Evolutionary conservation across 2,888 invertebrate genomes (phyloP).

Genomic region (Harmothoe impar): DNA sequence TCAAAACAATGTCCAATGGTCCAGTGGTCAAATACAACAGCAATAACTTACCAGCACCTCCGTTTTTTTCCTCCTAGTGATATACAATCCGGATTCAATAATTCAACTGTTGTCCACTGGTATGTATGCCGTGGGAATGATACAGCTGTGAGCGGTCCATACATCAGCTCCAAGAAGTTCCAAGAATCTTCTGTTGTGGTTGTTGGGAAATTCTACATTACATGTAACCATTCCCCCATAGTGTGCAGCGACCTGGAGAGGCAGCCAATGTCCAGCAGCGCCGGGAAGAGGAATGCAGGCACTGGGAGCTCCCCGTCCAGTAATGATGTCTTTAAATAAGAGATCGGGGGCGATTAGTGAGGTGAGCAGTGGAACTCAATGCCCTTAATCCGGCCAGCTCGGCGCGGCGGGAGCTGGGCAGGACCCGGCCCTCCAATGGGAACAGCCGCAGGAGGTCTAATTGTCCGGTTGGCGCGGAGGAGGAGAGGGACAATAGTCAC

Average conservation of each 20-base stretch:
- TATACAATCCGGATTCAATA: too few species aligned
- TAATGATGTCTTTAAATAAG: conserved; percentile 29
- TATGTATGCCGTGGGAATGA: too few species aligned
- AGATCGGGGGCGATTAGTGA: conserved; percentile 3
- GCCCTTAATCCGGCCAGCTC: neutral
- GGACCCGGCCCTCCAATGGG: neutral
- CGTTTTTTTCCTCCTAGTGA: too few species aligned
- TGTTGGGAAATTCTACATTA: too few species aligned
- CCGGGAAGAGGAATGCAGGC: neutral
- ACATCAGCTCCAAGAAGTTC: too few species aligned
- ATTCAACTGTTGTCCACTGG: too few species aligned
- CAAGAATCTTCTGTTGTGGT: too few species aligned
- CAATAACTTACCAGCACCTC: too few species aligned
- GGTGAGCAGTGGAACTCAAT: conserved; percentile 17
- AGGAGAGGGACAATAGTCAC: neutral
- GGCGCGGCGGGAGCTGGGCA: neutral
- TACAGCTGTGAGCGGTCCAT: too few species aligned
- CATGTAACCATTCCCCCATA: too few species aligned
- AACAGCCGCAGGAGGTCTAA: neutral
- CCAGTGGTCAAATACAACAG: too few species aligned
- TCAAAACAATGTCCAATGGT: too few species aligned
- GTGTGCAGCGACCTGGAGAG: neutral
- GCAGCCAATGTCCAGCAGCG: neutral
- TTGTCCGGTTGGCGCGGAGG: neutral
- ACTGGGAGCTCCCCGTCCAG: neutral